Base-by-base conservation (phyloP, 1,140 invertebrate species). In the Hyles euphorbiae region DNA sequence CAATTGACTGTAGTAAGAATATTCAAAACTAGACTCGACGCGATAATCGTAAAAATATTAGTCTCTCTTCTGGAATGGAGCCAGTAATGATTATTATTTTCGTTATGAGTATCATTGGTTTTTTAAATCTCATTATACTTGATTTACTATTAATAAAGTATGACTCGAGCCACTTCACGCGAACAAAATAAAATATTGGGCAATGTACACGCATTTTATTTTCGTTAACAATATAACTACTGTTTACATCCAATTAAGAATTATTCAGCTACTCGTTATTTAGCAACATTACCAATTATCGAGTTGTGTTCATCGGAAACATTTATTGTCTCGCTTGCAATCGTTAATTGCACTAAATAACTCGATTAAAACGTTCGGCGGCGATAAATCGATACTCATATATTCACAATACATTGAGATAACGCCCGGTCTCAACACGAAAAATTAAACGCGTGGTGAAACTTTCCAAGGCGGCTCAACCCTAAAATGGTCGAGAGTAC, bases 251-350 rank as follows among this genome's bases (percentile, higher is more conserved):
- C 64, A 74, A 76, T 74, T 76, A 70, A 63, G 65, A 63, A 68
- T 52, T 51, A 40, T 55, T 61, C 52, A 52, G 65, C 33, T 44
- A 71, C 45, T 63, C 60, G 76, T 77, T 71, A 55, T 70, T 60
- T 53, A 68, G 56, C 66, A 63, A 53, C 66, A 51, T 70, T 63
- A 58, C 68, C 65, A 58, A 68, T 72, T 57, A 72, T 68, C 62
- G 62, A 73, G 63, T 75, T 65, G 56, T 63, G 67, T 60, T 67
- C 60, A 74, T 78, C 78, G 78, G 74, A 81, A 81, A 83, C 70
- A 71, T 77, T 72, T 58, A 67, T 75, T 74, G 53, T 72, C 60
- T 66, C 60, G 56, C 56, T 57, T 66, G 56, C 62, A 71, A 56
- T 63, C 64, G 61, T 67, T 71, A 71, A 74, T 71, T 70, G 62